These are phyloP conservation scores for Indri indri DNA, from an alignment of 2,113 vertebrate species.

Conservation along the genomic window DNA sequence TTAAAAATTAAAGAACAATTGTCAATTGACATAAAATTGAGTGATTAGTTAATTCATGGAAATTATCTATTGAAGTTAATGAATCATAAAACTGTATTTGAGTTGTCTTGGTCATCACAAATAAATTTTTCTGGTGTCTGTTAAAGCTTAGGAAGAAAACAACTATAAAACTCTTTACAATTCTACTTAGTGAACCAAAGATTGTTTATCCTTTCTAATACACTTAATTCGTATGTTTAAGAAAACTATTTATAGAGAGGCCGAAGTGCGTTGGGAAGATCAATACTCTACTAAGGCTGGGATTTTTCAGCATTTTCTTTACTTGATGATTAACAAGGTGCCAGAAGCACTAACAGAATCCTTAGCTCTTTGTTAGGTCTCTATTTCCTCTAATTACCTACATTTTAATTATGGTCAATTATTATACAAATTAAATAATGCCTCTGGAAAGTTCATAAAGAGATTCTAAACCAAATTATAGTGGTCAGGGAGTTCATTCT, in stretches of 20 bases:
- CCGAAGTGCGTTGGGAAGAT: slow-evolving; percentile 74
- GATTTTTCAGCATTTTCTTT: slow-evolving; percentile 81
- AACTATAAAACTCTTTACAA: slow-evolving; percentile 45
- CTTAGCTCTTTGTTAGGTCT: slow-evolving; percentile 79
- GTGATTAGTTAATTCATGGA: neutral
- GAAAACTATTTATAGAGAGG: slow-evolving; percentile 74
- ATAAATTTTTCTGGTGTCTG: slow-evolving; percentile 38
- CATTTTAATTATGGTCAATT: slow-evolving; percentile 67
- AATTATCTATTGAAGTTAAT: neutral
- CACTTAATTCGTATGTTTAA: slow-evolving; percentile 75
- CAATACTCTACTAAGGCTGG: slow-evolving; percentile 74
- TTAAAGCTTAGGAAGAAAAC: slow-evolving; percentile 9
- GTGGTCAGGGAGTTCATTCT: neutral
- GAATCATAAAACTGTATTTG: neutral
- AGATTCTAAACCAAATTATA: slow-evolving; percentile 7
- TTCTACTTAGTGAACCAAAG: slow-evolving; percentile 25
- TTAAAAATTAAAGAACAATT: slow-evolving; percentile 48
- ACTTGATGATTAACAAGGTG: slow-evolving; percentile 78
- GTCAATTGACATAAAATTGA: slow-evolving; percentile 35
- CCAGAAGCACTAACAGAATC: slow-evolving; percentile 72
- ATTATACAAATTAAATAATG: slow-evolving; percentile 40
- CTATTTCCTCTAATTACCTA: slow-evolving; percentile 66
- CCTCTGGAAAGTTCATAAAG: slow-evolving; percentile 4
- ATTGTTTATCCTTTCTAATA: slow-evolving; percentile 52
- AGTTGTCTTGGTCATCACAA: slow-evolving; percentile 9